These are phyloP conservation scores for Sus cebifrons DNA, from an alignment of 2,797 vertebrate species.

Conservation along the genomic window DNA sequence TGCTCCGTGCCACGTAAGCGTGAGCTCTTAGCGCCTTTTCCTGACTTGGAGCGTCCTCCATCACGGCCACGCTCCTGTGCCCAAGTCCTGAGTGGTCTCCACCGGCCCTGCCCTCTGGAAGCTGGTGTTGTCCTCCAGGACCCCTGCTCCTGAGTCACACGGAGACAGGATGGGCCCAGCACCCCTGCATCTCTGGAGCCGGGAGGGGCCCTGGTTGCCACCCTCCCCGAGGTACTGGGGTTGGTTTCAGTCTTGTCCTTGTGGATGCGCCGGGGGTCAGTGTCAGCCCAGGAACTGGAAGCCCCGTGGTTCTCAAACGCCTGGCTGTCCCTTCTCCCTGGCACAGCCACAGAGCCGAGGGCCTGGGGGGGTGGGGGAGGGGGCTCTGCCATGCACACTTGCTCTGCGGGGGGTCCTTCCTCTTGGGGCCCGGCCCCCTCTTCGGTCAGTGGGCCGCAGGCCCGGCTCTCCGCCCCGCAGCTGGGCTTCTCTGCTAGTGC, in stretches of 20 bases:
- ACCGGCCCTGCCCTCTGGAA: neutral
- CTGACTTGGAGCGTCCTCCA: neutral
- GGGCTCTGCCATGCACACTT: neutral
- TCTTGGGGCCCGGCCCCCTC: accelerated
- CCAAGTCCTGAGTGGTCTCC: neutral
- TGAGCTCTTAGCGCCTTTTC: neutral
- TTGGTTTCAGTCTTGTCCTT: too few relatives aligned
- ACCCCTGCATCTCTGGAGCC: neutral
- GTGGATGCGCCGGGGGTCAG: accelerated
- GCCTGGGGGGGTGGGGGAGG: too few relatives aligned
- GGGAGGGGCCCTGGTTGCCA: too few relatives aligned
- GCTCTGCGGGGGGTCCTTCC: too few relatives aligned
- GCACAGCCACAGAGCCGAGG: too few relatives aligned
- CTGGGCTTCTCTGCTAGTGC: too few relatives aligned
- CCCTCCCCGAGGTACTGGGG: too few relatives aligned
- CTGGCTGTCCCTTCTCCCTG: neutral
- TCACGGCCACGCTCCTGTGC: accelerated
- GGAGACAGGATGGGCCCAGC: neutral
- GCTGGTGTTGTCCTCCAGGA: neutral
- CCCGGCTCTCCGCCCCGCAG: neutral
- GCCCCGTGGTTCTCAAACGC: neutral
- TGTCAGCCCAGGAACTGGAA: neutral
- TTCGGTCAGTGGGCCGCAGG: neutral
- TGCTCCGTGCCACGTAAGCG: accelerated
- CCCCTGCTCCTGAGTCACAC: too few relatives aligned